A percentile compares a stretch with the other conserved stretches of the same genome.
These are phyloP conservation scores for Sipha flava DNA, from an alignment of 1,140 invertebrate species.

Conservation along the genomic window DNA sequence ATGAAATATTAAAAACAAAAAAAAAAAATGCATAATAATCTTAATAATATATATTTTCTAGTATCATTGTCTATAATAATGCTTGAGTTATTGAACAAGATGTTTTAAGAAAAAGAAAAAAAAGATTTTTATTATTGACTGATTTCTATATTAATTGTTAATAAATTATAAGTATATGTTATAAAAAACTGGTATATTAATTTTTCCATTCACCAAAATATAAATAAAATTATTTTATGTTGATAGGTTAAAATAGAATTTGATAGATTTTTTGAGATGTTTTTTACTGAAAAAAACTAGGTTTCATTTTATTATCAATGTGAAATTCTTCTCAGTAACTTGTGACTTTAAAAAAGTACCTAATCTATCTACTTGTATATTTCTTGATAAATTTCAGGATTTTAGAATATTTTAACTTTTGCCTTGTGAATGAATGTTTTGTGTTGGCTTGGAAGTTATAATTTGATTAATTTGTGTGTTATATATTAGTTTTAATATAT, in stretches of 20 bases:
- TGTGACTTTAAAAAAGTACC: not conserved
- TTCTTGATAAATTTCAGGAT: not conserved
- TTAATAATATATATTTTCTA: no score
- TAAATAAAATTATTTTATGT: not conserved
- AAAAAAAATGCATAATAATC: no score
- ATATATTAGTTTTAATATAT: not conserved
- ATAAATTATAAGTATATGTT: no score
- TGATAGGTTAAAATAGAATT: no score
- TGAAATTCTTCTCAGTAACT: constrained; percentile 11
- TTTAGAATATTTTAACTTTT: not conserved
- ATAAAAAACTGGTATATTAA: no score
- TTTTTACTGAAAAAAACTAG: not conserved
- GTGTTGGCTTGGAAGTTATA: not conserved
- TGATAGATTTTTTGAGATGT: not conserved
- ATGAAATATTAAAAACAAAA: no score
- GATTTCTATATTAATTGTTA: no score
- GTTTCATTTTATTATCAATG: constrained; percentile 10
- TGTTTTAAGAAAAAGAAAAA: no score
- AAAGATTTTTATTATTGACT: no score
- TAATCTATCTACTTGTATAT: not conserved
- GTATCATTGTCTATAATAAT: no score
- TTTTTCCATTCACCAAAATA: no score
- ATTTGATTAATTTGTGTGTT: not conserved
- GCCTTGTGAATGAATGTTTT: constrained; percentile 5
- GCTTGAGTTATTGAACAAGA: no score